These are phyloP conservation scores for Poeciliopsis prolifica DNA, from an alignment of 2,113 vertebrate species.

Conservation along the genomic window DNA sequence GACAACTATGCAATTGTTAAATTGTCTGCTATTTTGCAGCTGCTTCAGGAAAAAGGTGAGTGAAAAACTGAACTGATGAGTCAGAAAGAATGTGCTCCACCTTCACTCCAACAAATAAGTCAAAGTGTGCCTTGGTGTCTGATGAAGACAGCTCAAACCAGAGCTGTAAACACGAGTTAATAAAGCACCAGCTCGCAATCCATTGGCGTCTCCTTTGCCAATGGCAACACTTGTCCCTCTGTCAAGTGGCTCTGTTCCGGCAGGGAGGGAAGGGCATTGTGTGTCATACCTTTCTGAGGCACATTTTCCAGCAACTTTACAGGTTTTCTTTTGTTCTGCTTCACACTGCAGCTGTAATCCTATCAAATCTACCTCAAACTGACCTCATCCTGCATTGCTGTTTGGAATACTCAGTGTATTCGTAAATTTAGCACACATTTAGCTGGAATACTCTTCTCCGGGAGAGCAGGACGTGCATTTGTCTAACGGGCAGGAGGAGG, in stretches of 20 bases:
- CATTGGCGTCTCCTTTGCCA: conserved; percentile 42
- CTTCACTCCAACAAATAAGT: not conserved
- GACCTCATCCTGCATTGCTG: not conserved
- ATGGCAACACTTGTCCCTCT: conserved; percentile 4
- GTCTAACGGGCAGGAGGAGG: not conserved
- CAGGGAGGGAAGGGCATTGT: not conserved
- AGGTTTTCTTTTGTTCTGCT: not conserved
- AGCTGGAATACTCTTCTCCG: not conserved
- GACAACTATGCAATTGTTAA: not conserved
- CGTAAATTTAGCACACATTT: not conserved
- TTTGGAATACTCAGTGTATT: not conserved
- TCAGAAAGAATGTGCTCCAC: not conserved
- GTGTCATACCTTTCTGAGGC: conserved; percentile 13
- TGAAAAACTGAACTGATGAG: conserved; percentile 56
- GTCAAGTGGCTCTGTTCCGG: conserved; percentile 31
- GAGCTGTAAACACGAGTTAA: conserved; percentile 68
- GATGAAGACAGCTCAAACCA: conserved; percentile 4
- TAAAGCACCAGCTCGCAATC: conserved; percentile 52
- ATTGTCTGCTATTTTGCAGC: not conserved
- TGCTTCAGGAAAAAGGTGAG: not conserved
- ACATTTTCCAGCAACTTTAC: not conserved
- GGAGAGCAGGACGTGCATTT: not conserved
- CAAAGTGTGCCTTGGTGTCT: not conserved
- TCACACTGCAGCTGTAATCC: not conserved
- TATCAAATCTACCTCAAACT: not conserved